phyloP scores from a whole-genome alignment of 2,888 invertebrate genomes.

The Mechanitis messenoides region DNA sequence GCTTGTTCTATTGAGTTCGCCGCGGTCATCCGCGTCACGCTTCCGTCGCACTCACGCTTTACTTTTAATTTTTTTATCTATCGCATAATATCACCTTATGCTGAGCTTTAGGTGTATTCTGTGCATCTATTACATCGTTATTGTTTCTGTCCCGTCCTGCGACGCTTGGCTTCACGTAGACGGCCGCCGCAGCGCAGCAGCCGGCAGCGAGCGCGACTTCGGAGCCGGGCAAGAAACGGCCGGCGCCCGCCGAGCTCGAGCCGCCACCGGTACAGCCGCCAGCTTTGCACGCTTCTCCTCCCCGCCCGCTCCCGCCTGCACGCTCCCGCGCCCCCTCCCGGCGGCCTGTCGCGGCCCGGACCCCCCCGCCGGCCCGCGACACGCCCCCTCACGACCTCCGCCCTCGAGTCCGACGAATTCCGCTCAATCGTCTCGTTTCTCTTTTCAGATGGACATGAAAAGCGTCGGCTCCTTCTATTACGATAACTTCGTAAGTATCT shows the following conservation, averaged over 20 bases:
- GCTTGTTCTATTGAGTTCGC: constrained; percentile 71
- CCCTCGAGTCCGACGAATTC: constrained; percentile 43
- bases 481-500: constrained; percentile 94
- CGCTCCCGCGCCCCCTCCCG: constrained; percentile 51
- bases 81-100: constrained; percentile 75
- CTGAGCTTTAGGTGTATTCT: constrained; percentile 77
- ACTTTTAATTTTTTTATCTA: constrained; percentile 71
- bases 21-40: constrained; percentile 67
- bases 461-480: constrained; percentile 97
- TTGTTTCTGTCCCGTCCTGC: constrained; percentile 77
- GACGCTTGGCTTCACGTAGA: constrained; percentile 77
- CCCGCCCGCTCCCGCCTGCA: constrained; percentile 46
- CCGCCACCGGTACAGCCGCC: constrained; percentile 93
- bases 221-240: constrained; percentile 97
- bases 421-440: constrained; percentile 68
- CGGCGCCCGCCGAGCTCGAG: constrained; percentile 79
- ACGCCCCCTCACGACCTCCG: constrained; percentile 32
- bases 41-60: constrained; percentile 77
- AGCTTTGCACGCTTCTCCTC: constrained; percentile 80
- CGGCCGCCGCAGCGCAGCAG: constrained; percentile 78
- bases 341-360: constrained; percentile 44
- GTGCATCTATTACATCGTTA: constrained; percentile 77
- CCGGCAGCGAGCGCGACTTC: constrained; percentile 79
- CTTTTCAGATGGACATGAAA: constrained; percentile 96
- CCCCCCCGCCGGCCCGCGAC: constrained; percentile 51